Base-by-base conservation (phyloP, 1,140 invertebrate genomes). In the Dendroctonus ponderosae region DNA sequence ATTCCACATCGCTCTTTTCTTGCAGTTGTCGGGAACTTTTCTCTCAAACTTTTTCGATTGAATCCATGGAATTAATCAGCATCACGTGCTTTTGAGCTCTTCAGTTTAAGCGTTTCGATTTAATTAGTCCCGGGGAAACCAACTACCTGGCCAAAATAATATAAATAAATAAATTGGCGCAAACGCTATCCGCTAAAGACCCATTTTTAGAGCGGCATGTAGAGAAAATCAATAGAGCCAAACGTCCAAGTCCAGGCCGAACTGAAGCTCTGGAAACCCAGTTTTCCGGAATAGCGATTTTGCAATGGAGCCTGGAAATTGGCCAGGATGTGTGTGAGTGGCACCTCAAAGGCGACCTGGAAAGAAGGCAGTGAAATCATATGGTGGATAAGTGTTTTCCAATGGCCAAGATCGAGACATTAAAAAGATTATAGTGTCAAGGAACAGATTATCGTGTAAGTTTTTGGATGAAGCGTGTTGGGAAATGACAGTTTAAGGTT, bases 151-250 rank as follows among this genome's bases (percentile, higher is more conserved):
- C 26, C 43, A 40, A 48, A 60, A 60, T 49, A 60, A 60, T 60
- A 60, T 60, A 49, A 63, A 63, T 63, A 63, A 63, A 63, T 63
- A 63, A 63, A 46, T 5, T 41, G 62, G 48, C 62, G 62, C 62
- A 63, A 54, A 39, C 62, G 43, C 62, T 6, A 41, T 8, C 7
- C 8, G 11, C 6, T 14, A 39, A 38, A 51, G 14, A 12, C 50
- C 51, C 12, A 54, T 46, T 63, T 48, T 14, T 38, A 63, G 62
- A 48, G n/a, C 5, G 43, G 43, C 4, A 9, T 9, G 43, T 38
- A 5, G 8, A n/a, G 51, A 58, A 58, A 65, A 65, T 65, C 63
- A 37, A 65, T 65, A 58, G 44, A 65, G 63, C 63, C 43, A 42
- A 57, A 7, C 43, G 53, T 58, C 39, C 50, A 37, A 49, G 41